These are phyloP conservation scores for Cettia cetti DNA, from an alignment of 2,113 vertebrate species.

Conservation along the genomic window DNA sequence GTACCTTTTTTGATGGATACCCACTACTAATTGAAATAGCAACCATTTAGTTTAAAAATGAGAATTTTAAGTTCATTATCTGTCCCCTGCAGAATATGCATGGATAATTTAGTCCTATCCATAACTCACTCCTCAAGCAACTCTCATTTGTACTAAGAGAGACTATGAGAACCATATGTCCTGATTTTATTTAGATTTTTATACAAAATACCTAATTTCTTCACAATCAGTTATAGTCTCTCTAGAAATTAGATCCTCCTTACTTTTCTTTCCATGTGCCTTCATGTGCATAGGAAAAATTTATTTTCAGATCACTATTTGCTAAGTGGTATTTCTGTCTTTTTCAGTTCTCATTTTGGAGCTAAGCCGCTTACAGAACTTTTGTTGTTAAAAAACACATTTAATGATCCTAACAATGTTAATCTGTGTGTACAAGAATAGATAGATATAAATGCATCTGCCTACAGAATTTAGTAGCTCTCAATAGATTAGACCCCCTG, in stretches of 20 bases:
- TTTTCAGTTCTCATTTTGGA: background rate
- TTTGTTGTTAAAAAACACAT: background rate
- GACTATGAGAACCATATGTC: background rate
- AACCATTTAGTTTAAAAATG: conserved; percentile 2
- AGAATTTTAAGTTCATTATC: background rate
- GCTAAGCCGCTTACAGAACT: background rate
- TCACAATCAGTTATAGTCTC: background rate
- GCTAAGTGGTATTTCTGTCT: background rate
- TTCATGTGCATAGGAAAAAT: background rate
- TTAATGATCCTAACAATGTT: background rate
- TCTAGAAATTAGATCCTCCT: background rate
- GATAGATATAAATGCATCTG: background rate
- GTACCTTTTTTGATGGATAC: background rate
- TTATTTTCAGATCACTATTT: background rate
- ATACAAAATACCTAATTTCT: background rate
- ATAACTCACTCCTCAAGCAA: background rate
- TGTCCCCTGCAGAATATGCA: background rate
- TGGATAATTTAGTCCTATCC: background rate
- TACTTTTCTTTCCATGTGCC: background rate
- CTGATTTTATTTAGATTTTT: background rate
- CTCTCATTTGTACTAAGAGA: background rate
- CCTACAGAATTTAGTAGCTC: background rate
- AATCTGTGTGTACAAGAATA: background rate
- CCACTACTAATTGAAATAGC: background rate
- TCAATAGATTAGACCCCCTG: background rate